Conservation (phyloP, 2,888 invertebrate genomes). For the Cephonodes hylas region DNA sequence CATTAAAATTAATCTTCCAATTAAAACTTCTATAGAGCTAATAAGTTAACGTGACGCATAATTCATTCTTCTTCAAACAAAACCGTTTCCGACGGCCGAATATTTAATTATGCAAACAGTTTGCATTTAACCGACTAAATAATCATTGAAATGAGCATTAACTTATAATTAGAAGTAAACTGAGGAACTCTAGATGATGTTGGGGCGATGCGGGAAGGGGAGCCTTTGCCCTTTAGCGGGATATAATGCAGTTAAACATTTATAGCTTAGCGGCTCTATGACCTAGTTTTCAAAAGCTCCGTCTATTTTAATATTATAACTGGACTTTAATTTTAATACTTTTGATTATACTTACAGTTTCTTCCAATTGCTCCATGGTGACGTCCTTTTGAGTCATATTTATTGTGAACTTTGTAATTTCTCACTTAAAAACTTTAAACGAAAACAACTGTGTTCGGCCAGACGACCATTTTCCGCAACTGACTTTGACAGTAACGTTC, state of each 20-base stretch:
- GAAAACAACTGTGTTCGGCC: conserved; percentile 34
- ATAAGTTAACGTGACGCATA: not conserved
- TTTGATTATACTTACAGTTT: conserved; percentile 56
- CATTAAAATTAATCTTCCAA: not conserved
- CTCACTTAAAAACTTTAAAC: conserved; percentile 38
- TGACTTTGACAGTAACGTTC: conserved; percentile 30
- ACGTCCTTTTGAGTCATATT: conserved; percentile 69
- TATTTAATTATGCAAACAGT: not conserved
- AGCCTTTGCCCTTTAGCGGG: conserved; percentile 18
- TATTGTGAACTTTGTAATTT: conserved; percentile 34
- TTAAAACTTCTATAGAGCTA: not conserved
- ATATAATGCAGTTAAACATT: conserved; percentile 33
- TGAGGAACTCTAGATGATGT: not conserved
- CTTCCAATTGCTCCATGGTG: conserved; percentile 69
- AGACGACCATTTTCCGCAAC: conserved; percentile 46
- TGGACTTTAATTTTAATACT: conserved; percentile 15
- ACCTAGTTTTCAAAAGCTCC: conserved; percentile 47
- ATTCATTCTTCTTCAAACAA: not conserved
- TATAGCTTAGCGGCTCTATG: conserved; percentile 52
- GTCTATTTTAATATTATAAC: conserved; percentile 24
- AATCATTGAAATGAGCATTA: not conserved
- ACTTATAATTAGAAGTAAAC: not conserved
- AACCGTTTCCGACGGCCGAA: conserved; percentile 1
- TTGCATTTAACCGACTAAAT: not conserved
- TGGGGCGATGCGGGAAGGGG: not conserved